phyloP scores from a whole-genome alignment of 2,113 vertebrate genomes.

The Numenius arquata region DNA sequence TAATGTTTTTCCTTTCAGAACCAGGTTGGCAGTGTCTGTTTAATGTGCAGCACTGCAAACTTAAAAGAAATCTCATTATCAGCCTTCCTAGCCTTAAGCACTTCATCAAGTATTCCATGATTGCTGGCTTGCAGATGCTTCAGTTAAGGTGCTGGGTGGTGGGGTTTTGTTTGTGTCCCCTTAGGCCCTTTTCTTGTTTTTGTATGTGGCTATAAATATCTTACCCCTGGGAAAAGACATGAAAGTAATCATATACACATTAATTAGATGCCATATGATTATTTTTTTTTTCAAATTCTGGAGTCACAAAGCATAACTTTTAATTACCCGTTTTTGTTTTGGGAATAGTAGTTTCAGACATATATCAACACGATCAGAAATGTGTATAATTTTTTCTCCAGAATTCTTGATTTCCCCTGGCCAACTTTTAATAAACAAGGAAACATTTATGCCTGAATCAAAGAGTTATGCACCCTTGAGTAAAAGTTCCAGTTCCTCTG shows the following conservation, averaged over 20 bases:
- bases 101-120: constrained; percentile 43
- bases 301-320: constrained; percentile 15
- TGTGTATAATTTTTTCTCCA: constrained; percentile 3
- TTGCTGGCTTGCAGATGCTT: constrained; percentile 40
- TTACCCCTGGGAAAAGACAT: constrained; percentile 27
- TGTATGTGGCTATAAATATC: constrained; percentile 24
- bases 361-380: constrained; percentile 18
- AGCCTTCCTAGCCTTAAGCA: constrained; percentile 47
- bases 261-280: constrained; percentile 8
- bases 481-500: constrained; percentile 26
- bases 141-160: constrained; percentile 20
- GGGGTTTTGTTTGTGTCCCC: constrained; percentile 6
- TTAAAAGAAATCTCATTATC: constrained; percentile 60
- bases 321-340: constrained; percentile 11
- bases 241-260: constrained; percentile 21
- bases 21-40: constrained; percentile 4
- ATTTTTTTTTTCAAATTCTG: not conserved
- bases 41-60: constrained; percentile 36
- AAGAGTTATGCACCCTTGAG: not conserved
- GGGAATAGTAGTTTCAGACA: constrained; percentile 21
- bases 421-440: constrained; percentile 20
- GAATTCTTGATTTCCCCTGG: not conserved
- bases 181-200: constrained; percentile 21
- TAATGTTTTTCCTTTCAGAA: not conserved
- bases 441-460: constrained; percentile 17